Evolutionary conservation across 2,797 vertebrate genomes (phyloP).

Genomic region (Tangara arthus): DNA sequence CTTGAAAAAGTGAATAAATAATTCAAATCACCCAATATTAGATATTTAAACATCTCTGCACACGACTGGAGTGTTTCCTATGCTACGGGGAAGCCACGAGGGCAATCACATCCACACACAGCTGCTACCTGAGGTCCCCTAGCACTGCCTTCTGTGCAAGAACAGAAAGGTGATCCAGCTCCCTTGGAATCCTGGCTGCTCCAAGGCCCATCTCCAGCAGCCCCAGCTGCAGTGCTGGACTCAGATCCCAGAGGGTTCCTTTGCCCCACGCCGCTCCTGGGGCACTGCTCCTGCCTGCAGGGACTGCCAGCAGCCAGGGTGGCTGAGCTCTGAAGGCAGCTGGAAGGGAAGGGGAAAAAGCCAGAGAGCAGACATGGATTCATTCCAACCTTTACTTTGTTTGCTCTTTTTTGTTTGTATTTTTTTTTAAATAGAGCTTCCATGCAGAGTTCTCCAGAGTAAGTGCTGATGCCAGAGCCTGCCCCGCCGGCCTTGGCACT

Average conservation of each 20-base stretch:
- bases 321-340: neutral
- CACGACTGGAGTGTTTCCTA: neutral
- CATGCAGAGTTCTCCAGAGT: constrained; percentile 58
- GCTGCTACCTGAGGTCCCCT: neutral
- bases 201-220: neutral
- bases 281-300: neutral
- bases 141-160: neutral
- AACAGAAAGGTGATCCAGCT: neutral
- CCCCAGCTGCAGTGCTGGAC: neutral
- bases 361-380: neutral
- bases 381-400: constrained; percentile 73
- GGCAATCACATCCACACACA: neutral
- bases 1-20: neutral
- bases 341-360: neutral
- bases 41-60: neutral
- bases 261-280: neutral
- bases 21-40: neutral
- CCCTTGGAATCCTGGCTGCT: neutral
- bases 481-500: constrained; percentile 17
- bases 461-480: constrained; percentile 5
- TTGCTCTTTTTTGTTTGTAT: constrained; percentile 1
- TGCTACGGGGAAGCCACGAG: neutral
- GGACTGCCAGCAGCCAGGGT: neutral
- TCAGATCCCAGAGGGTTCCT: neutral
- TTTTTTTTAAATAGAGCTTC: constrained; percentile 47